Conservation (phyloP, 2,113 vertebrate species). For the Cebidichthys violaceus region DNA sequence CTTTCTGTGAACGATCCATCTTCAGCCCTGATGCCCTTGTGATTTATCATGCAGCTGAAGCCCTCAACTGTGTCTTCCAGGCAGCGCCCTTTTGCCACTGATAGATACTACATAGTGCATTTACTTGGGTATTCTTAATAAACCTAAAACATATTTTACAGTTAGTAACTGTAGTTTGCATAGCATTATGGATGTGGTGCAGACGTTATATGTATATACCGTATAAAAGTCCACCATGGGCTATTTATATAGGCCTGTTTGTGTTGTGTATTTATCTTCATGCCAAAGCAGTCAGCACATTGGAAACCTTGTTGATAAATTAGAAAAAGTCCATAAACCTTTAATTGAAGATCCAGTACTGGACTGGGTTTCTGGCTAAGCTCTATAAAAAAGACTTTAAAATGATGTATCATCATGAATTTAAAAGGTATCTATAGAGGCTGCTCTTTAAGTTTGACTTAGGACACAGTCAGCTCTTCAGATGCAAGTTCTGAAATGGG, state of each 20-base stretch:
- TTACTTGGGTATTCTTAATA: neutral
- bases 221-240: neutral
- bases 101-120: neutral
- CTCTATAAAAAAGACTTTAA: too few relatives aligned
- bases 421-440: too few relatives aligned
- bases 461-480: too few relatives aligned
- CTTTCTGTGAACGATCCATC: slow-evolving; percentile 45
- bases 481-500: too few relatives aligned
- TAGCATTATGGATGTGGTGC: neutral
- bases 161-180: neutral
- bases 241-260: neutral
- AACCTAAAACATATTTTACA: neutral
- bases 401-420: too few relatives aligned
- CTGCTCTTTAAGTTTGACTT: too few relatives aligned
- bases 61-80: slow-evolving; percentile 32
- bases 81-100: neutral
- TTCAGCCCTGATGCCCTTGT: slow-evolving; percentile 67
- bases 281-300: too few relatives aligned
- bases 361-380: too few relatives aligned
- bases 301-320: too few relatives aligned
- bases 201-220: neutral
- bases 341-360: too few relatives aligned
- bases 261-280: neutral
- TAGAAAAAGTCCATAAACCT: too few relatives aligned
- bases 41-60: rapidly evolving